These are phyloP conservation scores for Griposia aprilina DNA, from an alignment of 2,888 invertebrate genomes.

Conservation along the genomic window DNA sequence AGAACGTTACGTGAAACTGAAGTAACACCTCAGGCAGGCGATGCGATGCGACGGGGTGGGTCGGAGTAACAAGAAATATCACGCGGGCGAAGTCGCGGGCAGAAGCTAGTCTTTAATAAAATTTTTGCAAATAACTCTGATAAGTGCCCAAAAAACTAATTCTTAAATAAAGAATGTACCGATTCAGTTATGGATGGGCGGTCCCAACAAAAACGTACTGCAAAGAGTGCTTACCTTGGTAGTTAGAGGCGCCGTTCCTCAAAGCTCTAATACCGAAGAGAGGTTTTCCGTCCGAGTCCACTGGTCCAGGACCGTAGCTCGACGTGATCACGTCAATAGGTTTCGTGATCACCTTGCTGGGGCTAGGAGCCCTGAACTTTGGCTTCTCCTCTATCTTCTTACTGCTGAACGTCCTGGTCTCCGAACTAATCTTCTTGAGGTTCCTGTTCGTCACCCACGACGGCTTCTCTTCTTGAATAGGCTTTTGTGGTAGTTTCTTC, in stretches of 20 bases:
- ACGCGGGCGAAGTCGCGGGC: too few species aligned
- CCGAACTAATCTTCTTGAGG: slow-evolving; percentile 89
- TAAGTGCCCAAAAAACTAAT: neutral
- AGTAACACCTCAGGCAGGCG: too few species aligned
- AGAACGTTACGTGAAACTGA: too few species aligned
- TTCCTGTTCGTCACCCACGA: slow-evolving; percentile 92
- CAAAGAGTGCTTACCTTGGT: slow-evolving; percentile 90
- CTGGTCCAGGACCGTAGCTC: slow-evolving; percentile 95
- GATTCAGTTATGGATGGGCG: too few species aligned
- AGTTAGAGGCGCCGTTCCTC: slow-evolving; percentile 91
- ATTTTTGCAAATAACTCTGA: neutral
- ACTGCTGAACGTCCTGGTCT: slow-evolving; percentile 81
- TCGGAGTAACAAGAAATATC: too few species aligned
- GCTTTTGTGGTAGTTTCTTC: slow-evolving; percentile 80
- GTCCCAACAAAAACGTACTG: neutral
- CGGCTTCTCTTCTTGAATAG: slow-evolving; percentile 89
- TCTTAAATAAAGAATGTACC: neutral
- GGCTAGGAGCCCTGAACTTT: slow-evolving; percentile 83
- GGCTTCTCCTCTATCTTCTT: slow-evolving; percentile 86
- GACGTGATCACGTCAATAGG: slow-evolving; percentile 93
- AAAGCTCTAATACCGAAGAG: slow-evolving; percentile 95
- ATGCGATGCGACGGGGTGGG: too few species aligned
- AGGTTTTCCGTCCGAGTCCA: slow-evolving; percentile 94
- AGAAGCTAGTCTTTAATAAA: too few species aligned
- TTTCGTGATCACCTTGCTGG: slow-evolving; percentile 83